phyloP scores from a whole-genome alignment of 2,797 vertebrate genomes.

The Pangasius krempfi region DNA sequence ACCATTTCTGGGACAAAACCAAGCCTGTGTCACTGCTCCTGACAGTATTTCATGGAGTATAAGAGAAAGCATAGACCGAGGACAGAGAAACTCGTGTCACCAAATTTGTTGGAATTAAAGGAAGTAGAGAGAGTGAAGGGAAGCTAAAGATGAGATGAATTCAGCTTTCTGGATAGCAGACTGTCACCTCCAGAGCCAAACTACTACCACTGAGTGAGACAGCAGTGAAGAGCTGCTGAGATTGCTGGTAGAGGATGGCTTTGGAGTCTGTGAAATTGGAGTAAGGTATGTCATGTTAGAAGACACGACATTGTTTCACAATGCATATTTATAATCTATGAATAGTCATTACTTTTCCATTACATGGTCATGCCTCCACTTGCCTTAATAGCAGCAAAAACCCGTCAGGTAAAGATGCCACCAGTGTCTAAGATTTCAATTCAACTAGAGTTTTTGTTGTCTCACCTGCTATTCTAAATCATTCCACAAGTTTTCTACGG shows the following conservation, averaged over 20 bases:
- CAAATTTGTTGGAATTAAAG: neutral
- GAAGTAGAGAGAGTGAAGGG: neutral
- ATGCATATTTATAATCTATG: neutral
- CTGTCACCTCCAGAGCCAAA: neutral
- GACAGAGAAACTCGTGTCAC: neutral
- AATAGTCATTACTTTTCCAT: neutral
- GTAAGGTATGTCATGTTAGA: neutral
- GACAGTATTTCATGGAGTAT: neutral
- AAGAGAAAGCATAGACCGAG: neutral
- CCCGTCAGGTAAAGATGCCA: neutral
- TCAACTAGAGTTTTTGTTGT: neutral
- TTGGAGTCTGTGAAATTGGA: neutral
- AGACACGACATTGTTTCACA: too few relatives aligned
- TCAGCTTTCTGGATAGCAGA: neutral
- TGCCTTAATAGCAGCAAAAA: neutral
- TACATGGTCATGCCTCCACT: neutral
- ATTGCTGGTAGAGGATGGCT: neutral
- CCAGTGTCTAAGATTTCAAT: too few relatives aligned
- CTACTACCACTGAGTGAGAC: too few relatives aligned
- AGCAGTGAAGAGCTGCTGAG: neutral
- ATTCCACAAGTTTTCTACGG: neutral
- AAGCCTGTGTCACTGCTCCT: too few relatives aligned
- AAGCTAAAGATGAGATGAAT: too few relatives aligned
- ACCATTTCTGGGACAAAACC: neutral
- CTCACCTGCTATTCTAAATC: neutral